Conservation (phyloP, 1,140 invertebrate genomes). For the Heliothis subflexa region DNA sequence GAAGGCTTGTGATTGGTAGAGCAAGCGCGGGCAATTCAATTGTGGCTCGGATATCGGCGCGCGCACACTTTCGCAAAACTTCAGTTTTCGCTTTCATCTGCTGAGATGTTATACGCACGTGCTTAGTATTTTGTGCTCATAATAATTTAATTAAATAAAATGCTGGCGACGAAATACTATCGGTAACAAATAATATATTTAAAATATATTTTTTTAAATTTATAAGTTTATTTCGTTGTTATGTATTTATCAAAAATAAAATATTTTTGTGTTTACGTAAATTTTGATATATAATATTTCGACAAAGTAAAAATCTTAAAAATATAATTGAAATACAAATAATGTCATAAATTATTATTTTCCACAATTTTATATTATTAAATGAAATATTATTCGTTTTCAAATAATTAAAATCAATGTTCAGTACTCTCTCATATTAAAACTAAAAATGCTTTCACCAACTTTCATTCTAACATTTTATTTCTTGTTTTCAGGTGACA, state of each 20-base stretch:
- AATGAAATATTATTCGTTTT: no score
- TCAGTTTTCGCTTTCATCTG: conserved; percentile 75
- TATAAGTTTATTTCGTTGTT: background rate
- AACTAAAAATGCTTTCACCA: background rate
- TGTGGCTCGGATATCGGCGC: conserved; percentile 62
- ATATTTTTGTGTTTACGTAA: background rate
- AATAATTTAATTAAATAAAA: conserved; percentile 47
- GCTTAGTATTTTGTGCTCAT: conserved; percentile 45
- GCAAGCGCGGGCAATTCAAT: conserved; percentile 77
- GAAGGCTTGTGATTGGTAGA: conserved; percentile 63
- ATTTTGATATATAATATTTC: background rate
- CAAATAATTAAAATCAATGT: no score
- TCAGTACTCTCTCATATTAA: no score
- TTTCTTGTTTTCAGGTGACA: conserved; percentile 75
- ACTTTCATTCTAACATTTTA: conserved; percentile 5
- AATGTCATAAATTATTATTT: no score
- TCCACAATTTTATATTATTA: no score
- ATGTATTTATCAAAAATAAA: background rate
- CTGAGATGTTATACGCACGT: conserved; percentile 69
- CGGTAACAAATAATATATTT: conserved; percentile 44
- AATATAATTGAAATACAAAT: background rate
- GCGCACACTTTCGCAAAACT: conserved; percentile 74
- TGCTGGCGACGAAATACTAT: conserved; percentile 49
- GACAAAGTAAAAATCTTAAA: background rate
- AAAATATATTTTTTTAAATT: background rate